Evolutionary conservation across 2,888 invertebrate genomes (phyloP).

Genomic region (Phymatocera aterrima): DNA sequence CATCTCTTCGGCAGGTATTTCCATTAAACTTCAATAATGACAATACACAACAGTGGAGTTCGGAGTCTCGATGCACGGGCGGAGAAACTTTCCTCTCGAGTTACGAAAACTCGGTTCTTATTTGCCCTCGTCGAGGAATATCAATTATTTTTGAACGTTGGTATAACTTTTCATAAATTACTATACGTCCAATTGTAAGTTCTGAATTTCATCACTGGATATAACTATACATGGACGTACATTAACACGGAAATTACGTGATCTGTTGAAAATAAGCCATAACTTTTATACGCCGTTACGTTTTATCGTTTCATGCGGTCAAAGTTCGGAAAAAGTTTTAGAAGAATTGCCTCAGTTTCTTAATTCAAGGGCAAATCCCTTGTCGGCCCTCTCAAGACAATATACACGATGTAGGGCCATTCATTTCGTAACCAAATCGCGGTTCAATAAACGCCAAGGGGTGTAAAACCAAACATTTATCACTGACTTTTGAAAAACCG

Average conservation of each 20-base stretch:
- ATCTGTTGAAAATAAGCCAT: not conserved
- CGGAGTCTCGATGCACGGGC: not conserved
- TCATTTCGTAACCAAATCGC: constrained; percentile 13
- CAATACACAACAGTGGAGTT: not conserved
- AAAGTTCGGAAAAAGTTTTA: constrained; percentile 24
- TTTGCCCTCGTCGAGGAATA: not conserved
- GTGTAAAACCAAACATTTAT: constrained; percentile 27
- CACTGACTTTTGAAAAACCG: not conserved
- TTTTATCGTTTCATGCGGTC: not conserved
- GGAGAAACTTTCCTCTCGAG: not conserved
- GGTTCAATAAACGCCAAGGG: constrained; percentile 6
- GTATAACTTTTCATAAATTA: not conserved
- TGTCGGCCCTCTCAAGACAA: not conserved
- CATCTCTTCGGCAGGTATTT: not conserved
- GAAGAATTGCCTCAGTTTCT: not conserved
- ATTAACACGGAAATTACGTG: not conserved
- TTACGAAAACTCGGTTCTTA: not conserved
- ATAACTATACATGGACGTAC: no score
- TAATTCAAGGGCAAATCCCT: not conserved
- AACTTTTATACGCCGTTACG: not conserved
- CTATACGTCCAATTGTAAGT: not conserved
- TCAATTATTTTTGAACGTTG: not conserved
- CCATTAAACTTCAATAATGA: constrained; percentile 8
- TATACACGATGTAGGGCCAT: constrained; percentile 1
- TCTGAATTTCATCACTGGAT: not conserved